Conservation (phyloP, 1,140 invertebrate genomes). For the Zaprionus kolodkinae region DNA sequence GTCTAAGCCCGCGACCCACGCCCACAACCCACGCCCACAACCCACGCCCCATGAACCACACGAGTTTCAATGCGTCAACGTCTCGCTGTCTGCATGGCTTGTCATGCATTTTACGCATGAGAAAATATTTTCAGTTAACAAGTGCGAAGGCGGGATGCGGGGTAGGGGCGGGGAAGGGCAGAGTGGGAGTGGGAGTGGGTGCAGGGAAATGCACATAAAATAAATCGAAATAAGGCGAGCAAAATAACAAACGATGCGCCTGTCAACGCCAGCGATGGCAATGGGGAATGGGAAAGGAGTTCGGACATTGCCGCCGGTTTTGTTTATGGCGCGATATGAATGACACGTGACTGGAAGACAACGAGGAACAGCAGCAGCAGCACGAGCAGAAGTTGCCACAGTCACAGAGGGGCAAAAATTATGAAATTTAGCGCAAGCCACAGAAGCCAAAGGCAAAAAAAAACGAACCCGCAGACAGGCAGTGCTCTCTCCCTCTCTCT, state of each 20-base stretch:
- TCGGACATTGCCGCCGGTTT: slow-evolving; percentile 44
- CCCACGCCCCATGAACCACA: not conserved
- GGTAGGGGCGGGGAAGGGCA: slow-evolving; percentile 47
- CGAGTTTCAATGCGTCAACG: slow-evolving; percentile 55
- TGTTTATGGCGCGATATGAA: slow-evolving; percentile 78
- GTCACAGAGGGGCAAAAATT: slow-evolving; percentile 62
- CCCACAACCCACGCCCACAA: too few relatives aligned
- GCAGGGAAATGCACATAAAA: slow-evolving; percentile 69
- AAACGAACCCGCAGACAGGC: slow-evolving; percentile 22
- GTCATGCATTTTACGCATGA: slow-evolving; percentile 80
- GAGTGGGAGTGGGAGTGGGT: too few relatives aligned
- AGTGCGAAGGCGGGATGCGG: slow-evolving; percentile 25
- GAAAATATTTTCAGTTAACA: slow-evolving; percentile 81
- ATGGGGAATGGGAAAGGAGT: not conserved
- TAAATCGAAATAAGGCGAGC: slow-evolving; percentile 75
- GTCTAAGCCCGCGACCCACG: not conserved
- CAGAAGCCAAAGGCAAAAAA: slow-evolving; percentile 60
- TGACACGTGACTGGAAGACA: slow-evolving; percentile 72
- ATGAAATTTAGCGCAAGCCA: slow-evolving; percentile 80
- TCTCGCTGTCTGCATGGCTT: slow-evolving; percentile 65
- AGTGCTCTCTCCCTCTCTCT: not conserved
- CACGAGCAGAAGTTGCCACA: slow-evolving; percentile 23
- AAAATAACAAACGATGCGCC: slow-evolving; percentile 69
- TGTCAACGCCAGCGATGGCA: slow-evolving; percentile 46
- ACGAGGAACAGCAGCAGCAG: not conserved